Evolutionary conservation across 2,797 vertebrate genomes (phyloP).

Genomic region (Notolepis coatsorum): DNA sequence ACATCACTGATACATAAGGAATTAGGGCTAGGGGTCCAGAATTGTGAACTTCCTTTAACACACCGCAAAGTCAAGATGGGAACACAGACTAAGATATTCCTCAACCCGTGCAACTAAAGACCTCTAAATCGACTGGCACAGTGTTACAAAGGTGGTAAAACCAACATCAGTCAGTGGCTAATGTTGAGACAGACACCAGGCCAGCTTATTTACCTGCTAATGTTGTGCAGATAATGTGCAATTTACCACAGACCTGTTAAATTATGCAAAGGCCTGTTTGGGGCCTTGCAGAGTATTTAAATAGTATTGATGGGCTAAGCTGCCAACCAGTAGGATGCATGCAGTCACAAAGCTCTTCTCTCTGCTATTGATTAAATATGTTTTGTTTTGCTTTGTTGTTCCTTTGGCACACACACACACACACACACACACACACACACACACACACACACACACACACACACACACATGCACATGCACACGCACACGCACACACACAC

Average conservation of each 20-base stretch:
- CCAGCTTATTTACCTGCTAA: slow-evolving; percentile 83
- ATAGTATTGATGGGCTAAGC: slow-evolving; percentile 94
- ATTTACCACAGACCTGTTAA: slow-evolving; percentile 90
- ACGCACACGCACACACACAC: too few relatives aligned
- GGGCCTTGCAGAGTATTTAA: slow-evolving; percentile 94
- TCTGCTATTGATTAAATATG: slow-evolving; percentile 83
- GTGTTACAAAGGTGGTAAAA: slow-evolving; percentile 56
- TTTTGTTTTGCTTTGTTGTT: too few relatives aligned
- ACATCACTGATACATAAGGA: too few relatives aligned
- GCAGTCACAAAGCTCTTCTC: slow-evolving; percentile 84
- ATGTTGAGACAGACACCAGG: slow-evolving; percentile 53
- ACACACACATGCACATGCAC: too few relatives aligned
- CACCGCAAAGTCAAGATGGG: too few relatives aligned
- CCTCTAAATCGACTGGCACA: slow-evolving; percentile 52
- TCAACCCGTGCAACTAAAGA: background rate
- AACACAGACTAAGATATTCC: too few relatives aligned
- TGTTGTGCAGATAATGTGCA: slow-evolving; percentile 90
- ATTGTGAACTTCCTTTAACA: too few relatives aligned
- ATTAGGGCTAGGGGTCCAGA: too few relatives aligned
- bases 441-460: too few relatives aligned
- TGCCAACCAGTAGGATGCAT: slow-evolving; percentile 86
- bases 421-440: too few relatives aligned
- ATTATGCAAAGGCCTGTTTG: slow-evolving; percentile 91
- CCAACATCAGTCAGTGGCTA: slow-evolving; percentile 49
- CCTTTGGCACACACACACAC: too few relatives aligned